Evolutionary conservation across 1,140 invertebrate genomes (phyloP).

Genomic region (Euwallacea similis): DNA sequence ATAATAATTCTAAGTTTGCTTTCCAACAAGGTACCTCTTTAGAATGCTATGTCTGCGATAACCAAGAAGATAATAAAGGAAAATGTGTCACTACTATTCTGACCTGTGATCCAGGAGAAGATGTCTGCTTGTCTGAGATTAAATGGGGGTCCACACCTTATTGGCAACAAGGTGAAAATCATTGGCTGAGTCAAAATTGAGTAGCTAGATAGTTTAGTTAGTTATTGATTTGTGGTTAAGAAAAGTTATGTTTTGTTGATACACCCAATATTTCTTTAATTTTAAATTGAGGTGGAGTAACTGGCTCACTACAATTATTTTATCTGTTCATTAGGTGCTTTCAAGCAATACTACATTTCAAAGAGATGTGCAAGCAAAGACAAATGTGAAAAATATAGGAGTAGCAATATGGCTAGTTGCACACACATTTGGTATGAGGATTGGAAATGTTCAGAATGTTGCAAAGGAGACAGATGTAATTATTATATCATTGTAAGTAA

Average conservation of each 20-base stretch:
- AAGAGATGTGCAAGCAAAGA: slow-evolving; percentile 85
- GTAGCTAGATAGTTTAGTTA: too few species aligned
- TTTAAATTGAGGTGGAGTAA: too few species aligned
- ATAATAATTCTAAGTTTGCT: slow-evolving; percentile 4
- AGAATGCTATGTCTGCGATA: slow-evolving; percentile 93
- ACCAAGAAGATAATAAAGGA: slow-evolving; percentile 89
- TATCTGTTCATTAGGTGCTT: slow-evolving; percentile 56
- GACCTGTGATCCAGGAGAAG: slow-evolving; percentile 84
- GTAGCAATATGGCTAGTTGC: slow-evolving; percentile 74
- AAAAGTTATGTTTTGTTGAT: background rate
- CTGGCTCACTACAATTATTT: background rate
- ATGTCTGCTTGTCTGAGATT: slow-evolving; percentile 87
- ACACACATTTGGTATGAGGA: slow-evolving; percentile 97
- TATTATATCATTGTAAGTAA: slow-evolving; percentile 93
- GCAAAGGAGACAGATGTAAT: slow-evolving; percentile 94
- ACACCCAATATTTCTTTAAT: too few species aligned
- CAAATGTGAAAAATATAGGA: slow-evolving; percentile 72
- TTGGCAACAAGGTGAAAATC: slow-evolving; percentile 76
- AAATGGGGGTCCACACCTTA: slow-evolving; percentile 92
- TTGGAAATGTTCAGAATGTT: slow-evolving; percentile 97
- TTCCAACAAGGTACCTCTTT: slow-evolving; percentile 64
- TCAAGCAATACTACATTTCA: slow-evolving; percentile 92
- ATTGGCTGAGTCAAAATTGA: background rate
- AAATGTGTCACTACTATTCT: slow-evolving; percentile 93
- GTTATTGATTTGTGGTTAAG: background rate